Percentiles rank a stretch among this genome's conserved stretches.
Evolutionary conservation across 23 tunicate genomes (phyloP).

Genomic region (Styela plicata): DNA sequence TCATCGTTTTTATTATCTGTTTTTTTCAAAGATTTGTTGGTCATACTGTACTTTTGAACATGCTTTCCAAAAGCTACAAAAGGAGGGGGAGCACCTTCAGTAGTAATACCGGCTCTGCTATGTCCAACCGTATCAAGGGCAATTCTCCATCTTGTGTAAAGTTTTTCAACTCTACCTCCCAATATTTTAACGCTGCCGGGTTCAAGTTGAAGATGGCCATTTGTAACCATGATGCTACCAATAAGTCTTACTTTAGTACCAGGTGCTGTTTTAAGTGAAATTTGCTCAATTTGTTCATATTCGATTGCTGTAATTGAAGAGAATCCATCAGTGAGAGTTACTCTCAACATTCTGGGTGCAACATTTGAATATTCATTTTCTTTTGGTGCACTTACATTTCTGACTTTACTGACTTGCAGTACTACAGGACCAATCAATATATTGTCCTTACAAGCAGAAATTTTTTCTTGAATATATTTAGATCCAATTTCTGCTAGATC

Average conservation of each 20-base stretch:
- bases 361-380: conserved; percentile 62
- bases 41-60: conserved; percentile 22
- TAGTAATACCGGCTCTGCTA: conserved; percentile 9
- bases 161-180: conserved; percentile 87
- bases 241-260: conserved; percentile 72
- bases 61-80: conserved; percentile 71
- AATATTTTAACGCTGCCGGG: conserved; percentile 23
- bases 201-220: conserved; percentile 53
- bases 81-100: conserved; percentile 56
- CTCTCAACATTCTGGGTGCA: conserved; percentile 82
- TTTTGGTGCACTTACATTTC: conserved; percentile 89
- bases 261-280: conserved; percentile 64
- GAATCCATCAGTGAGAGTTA: conserved; percentile 76
- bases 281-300: conserved; percentile 19
- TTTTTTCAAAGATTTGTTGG: conserved; percentile 16
- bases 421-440: conserved; percentile 71
- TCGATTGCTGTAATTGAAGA: conserved; percentile 48
- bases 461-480: conserved; percentile 38
- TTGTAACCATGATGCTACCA: conserved; percentile 23
- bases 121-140: conserved; percentile 42
- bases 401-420: conserved; percentile 69
- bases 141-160: conserved; percentile 83
- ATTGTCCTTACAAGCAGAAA: conserved; percentile 25
- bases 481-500: conserved; percentile 49
- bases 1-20: conserved; percentile 12